A percentile compares a stretch with the other conserved stretches of the same genome.
Evolutionary conservation across 2,888 invertebrate species (phyloP).

Genomic region (Polyommatus icarus): DNA sequence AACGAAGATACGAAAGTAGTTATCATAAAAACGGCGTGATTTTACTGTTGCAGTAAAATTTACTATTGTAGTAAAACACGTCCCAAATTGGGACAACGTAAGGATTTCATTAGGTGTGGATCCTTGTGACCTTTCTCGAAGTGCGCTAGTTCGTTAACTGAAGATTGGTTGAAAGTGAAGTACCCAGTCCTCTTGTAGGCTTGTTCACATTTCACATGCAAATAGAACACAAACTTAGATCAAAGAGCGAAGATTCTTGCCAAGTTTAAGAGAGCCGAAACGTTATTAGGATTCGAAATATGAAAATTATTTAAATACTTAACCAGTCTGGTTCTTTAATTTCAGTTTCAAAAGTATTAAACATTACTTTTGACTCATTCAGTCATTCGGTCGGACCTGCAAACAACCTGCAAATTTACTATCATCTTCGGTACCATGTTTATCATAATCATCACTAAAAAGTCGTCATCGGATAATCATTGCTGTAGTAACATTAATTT

Average conservation of each 20-base stretch:
- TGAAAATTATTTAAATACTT: slow-evolving; percentile 9
- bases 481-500: not conserved
- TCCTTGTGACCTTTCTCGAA: not conserved
- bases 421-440: no score
- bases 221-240: slow-evolving; percentile 18
- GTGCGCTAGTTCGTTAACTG: slow-evolving; percentile 14
- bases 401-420: no score
- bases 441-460: no score
- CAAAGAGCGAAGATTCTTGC: slow-evolving; percentile 21
- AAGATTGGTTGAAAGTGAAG: slow-evolving; percentile 16
- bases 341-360: not conserved
- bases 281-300: slow-evolving; percentile 12
- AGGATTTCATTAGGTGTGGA: slow-evolving; percentile 13
- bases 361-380: not conserved
- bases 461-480: no score
- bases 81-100: slow-evolving; percentile 15
- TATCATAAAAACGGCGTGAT: slow-evolving; percentile 17
- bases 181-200: not conserved
- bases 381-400: not conserved
- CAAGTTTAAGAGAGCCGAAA: slow-evolving; percentile 5
- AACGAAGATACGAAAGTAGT: slow-evolving; percentile 16
- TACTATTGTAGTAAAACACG: slow-evolving; percentile 21
- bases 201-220: slow-evolving; percentile 8
- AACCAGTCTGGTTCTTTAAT: not conserved
- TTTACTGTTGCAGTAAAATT: slow-evolving; percentile 19